Evolutionary conservation across 1,140 invertebrate species (phyloP), one percentile per base, ranked within the genome.

Genomic region (Aphis gossypii): DNA sequence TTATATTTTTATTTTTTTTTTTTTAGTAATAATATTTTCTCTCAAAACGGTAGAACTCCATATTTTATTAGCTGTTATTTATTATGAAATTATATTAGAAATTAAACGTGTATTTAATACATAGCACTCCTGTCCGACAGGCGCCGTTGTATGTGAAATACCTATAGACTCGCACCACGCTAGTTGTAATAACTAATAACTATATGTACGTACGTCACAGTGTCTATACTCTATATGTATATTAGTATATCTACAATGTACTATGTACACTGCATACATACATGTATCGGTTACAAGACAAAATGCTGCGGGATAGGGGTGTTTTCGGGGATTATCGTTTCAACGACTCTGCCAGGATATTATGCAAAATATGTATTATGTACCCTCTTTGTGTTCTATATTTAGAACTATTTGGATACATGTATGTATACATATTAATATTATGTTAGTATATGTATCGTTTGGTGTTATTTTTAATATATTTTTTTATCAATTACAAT

Each of bases 251-350:
- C 9, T 54, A 89, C 11, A 54, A 35, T 35, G 35, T 54, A 89
- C 11, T 38, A 35, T 35, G 35, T 89, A 38, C 18, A 46, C 11
- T n/a, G 30, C 23, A 89, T 38, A 48, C 41, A 88, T 54, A 25
- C 2, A 88, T 88, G 6, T 51, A n/a, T n/a, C n/a, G 46, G 35
- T 48, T 38, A 54, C 8, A 4, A 6, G 44, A 54, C n/a, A 90
- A 25, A n/a, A 14, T 20, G 56, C 41, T 56, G 14, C 1, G 7
- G 38, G 44, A 38, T 8, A 44, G 25, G 25, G 54, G 51, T n/a
- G 30, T 44, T 90, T 68, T 25, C 38, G 25, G 46, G 56, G 89
- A 90, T 90, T 90, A 90, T 44, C 89, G 35, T 90, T 90, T 90
- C 38, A 46, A 60, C 56, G n/a, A 90, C n/a, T 90, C 89, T 30